These are phyloP conservation scores for Mizuhopecten yessoensis DNA, from an alignment of 1,140 invertebrate species.

Conservation along the genomic window DNA sequence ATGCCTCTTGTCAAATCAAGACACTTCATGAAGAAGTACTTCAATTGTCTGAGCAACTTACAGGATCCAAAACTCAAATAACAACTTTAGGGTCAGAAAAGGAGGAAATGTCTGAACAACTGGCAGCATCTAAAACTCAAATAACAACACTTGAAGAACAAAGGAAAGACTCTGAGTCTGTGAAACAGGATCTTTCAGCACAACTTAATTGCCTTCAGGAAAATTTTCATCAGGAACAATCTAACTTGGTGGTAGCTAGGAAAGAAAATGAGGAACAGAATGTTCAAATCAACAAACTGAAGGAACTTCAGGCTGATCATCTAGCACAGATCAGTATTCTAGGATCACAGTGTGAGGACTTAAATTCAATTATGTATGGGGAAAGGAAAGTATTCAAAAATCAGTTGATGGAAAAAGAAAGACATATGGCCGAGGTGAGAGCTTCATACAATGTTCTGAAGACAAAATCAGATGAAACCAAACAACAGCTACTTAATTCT, in stretches of 20 bases:
- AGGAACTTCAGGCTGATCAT: background rate
- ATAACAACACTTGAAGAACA: background rate
- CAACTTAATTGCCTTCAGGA: background rate
- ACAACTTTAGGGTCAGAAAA: background rate
- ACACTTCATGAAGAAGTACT: background rate
- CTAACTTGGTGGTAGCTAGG: background rate
- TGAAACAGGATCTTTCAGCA: background rate
- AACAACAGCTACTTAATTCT: background rate
- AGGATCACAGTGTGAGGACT: background rate
- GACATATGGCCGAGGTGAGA: no score
- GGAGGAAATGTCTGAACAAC: constrained; percentile 7
- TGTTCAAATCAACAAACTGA: background rate
- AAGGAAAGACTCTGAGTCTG: background rate
- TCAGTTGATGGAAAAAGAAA: no score
- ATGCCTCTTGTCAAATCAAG: background rate
- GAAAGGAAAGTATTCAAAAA: no score
- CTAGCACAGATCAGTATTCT: background rate
- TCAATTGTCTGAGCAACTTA: background rate
- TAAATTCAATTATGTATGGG: background rate
- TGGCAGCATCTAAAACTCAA: background rate
- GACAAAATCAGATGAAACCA: no score
- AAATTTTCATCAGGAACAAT: no score
- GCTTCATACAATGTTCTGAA: no score
- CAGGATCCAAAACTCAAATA: background rate
- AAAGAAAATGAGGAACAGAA: constrained; percentile 28